Evolutionary conservation across 2,888 invertebrate genomes (phyloP), one percentile per base, ranked within the genome.

Genomic region (Cyaniris semiargus): DNA sequence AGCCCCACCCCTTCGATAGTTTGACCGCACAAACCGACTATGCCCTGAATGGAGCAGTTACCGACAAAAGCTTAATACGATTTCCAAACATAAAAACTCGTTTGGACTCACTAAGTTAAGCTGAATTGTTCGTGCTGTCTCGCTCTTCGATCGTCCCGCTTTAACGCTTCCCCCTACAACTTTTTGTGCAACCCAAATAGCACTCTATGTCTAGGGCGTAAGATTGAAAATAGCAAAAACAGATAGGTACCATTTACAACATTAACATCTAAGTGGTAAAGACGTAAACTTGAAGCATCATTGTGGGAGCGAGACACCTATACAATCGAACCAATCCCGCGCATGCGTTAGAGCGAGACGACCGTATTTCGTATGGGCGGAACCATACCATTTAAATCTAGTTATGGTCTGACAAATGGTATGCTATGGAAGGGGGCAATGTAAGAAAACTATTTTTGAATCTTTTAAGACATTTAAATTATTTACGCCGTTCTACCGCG

Each of bases 381-480:
- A 87, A 83, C 88, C 85, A 87, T 88, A 86, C 87, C 89, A 90
- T 92, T 94, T 93, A 94, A 94, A 94, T 93, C 92, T 89, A 92
- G 94, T 94, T 94, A 94, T 92, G 91, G 92, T 86, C 94, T 93
- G 94, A 93, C 93, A 94, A 94, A 94, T 93, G 94, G 94, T 93
- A 91, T 91, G 92, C 93, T 93, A 92, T 92, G 90, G 91, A 92
- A 53, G 93, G 92, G 93, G 94, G 93, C 91, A 91, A 92, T 92
- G 93, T 93, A 92, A 93, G 93, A 89, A 93, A 92, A 94, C 94
- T 94, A 94, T 94, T 94, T 94, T 94, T 94, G 94, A 94, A 94
- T 94, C 93, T 94, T 94, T 94, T 94, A 94, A 94, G 93, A 94
- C 93, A 92, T 91, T 92, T 94, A 93, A 93, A 94, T 93, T 93